Evolutionary conservation across 2,888 invertebrate genomes (phyloP).

Genomic region (Rosalia funebris): DNA sequence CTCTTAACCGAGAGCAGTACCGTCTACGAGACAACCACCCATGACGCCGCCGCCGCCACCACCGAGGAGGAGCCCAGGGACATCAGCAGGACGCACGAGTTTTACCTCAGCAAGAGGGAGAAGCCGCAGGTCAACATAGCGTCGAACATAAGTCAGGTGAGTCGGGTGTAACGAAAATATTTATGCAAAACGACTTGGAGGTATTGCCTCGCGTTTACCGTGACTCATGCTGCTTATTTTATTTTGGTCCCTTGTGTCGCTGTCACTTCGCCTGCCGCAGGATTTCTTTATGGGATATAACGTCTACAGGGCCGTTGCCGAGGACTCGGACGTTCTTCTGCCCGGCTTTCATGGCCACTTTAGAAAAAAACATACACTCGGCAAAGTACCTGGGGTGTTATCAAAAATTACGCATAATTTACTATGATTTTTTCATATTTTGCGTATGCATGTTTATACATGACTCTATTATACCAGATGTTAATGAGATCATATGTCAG

Average conservation of each 20-base stretch:
- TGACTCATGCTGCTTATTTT: not conserved
- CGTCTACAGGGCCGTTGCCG: no score
- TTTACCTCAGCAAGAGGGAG: conserved; percentile 61
- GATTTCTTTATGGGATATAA: no score
- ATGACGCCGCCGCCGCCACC: conserved; percentile 67
- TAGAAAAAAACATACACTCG: no score
- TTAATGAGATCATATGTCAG: no score
- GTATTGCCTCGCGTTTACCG: not conserved
- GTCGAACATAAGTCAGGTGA: conserved; percentile 63
- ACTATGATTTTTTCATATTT: no score
- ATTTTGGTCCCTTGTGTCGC: not conserved
- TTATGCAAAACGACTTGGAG: not conserved
- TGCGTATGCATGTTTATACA: no score
- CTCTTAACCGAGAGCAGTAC: conserved; percentile 56
- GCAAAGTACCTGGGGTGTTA: no score
- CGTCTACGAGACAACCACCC: conserved; percentile 68
- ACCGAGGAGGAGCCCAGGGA: conserved; percentile 65
- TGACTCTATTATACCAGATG: no score
- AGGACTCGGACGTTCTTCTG: no score
- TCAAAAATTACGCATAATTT: no score
- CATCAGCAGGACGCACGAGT: conserved; percentile 65
- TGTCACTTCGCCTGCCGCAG: not conserved
- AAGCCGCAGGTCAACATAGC: conserved; percentile 61
- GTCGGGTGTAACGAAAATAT: conserved; percentile 29
- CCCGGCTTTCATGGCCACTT: no score